Evolutionary conservation across 2,888 invertebrate genomes (phyloP).

Genomic region (Volucella inflata): DNA sequence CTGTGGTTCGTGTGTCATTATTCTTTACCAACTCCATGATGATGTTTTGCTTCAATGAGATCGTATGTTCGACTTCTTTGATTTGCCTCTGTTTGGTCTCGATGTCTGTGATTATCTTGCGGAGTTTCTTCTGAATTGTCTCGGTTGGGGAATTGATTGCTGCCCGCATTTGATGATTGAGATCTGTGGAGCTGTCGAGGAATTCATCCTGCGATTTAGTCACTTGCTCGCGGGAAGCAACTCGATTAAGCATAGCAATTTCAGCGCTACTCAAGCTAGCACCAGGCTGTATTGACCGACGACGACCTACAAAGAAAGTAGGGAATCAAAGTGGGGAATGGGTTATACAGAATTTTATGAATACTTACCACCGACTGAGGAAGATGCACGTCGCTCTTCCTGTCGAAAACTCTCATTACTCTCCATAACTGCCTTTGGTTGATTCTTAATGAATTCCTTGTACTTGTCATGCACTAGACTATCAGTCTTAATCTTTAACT

Average conservation of each 20-base stretch:
- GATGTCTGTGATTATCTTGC: conserved; percentile 85
- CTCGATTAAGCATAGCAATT: conserved; percentile 86
- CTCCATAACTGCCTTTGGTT: conserved; percentile 83
- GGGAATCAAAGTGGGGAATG: background rate
- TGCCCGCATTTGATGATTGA: conserved; percentile 78
- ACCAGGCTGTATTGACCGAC: conserved; percentile 87
- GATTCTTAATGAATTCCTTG: conserved; percentile 85
- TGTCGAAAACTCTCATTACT: conserved; percentile 81
- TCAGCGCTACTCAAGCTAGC: conserved; percentile 86
- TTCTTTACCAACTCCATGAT: conserved; percentile 88
- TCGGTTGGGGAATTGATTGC: conserved; percentile 80
- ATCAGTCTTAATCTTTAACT: conserved; percentile 89
- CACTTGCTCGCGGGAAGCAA: conserved; percentile 83
- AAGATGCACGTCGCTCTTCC: conserved; percentile 73
- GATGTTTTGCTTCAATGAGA: conserved; percentile 90
- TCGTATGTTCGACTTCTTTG: conserved; percentile 88
- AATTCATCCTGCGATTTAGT: conserved; percentile 79
- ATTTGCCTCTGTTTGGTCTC: conserved; percentile 88
- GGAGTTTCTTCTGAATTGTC: conserved; percentile 81
- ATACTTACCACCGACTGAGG: conserved; percentile 73
- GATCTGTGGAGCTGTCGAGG: conserved; percentile 80
- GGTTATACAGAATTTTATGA: background rate
- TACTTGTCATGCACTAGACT: conserved; percentile 86
- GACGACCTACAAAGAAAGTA: conserved; percentile 78
- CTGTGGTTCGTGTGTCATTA: conserved; percentile 85